Evolutionary conservation across 2,888 invertebrate species (phyloP).

Genomic region (Nowickia ferox): DNA sequence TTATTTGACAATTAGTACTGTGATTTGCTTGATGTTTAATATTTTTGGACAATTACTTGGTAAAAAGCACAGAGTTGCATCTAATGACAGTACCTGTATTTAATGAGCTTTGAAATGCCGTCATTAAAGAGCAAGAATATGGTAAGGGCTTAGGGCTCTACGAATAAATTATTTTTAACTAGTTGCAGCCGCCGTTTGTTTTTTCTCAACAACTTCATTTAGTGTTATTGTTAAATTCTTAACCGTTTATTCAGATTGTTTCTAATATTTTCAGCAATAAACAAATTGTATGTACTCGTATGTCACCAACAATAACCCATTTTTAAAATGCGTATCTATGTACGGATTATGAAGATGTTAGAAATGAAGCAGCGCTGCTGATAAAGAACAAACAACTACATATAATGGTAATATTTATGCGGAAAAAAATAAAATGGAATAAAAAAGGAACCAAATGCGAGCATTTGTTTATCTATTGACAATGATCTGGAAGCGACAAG

Average conservation of each 20-base stretch:
- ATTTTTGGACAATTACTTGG: no score
- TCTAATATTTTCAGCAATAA: not conserved
- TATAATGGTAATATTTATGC: slow-evolving; percentile 41
- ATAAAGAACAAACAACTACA: slow-evolving; percentile 29
- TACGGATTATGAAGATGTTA: slow-evolving; percentile 41
- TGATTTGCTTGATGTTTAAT: no score
- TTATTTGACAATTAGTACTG: no score
- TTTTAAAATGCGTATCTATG: slow-evolving; percentile 9
- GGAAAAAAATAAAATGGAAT: not conserved
- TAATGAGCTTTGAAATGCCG: no score
- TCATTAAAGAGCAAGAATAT: no score
- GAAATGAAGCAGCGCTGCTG: slow-evolving; percentile 20
- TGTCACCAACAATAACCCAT: not conserved
- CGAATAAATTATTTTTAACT: no score
- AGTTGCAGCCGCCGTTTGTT: no score
- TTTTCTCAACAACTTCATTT: not conserved
- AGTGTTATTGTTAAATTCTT: not conserved
- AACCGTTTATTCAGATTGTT: not conserved
- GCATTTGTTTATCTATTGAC: slow-evolving; percentile 73
- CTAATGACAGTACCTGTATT: no score
- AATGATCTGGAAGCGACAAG: slow-evolving; percentile 62
- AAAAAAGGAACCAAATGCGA: slow-evolving; percentile 62
- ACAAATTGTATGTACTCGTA: not conserved
- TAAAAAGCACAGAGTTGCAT: no score
- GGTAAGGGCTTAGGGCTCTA: no score